Conservation (phyloP, 2,888 invertebrate species). For the Drosophila mimica region DNA sequence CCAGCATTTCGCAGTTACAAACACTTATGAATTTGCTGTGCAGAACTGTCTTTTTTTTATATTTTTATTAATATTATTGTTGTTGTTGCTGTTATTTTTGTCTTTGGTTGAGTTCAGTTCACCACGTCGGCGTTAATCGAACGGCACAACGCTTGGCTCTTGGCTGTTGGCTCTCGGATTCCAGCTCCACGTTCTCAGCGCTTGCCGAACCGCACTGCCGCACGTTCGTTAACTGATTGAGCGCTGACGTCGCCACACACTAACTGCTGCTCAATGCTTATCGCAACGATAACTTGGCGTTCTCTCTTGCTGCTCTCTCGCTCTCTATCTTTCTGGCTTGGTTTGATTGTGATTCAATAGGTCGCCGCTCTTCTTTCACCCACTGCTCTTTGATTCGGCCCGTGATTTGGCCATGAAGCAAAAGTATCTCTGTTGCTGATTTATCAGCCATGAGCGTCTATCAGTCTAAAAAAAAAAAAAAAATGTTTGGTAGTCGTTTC, state of each 20-base stretch:
- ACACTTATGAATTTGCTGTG: conserved; percentile 33
- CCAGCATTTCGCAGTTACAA: conserved; percentile 60
- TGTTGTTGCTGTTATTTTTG: not conserved
- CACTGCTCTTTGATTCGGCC: conserved; percentile 24
- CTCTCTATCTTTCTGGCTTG: conserved; percentile 1
- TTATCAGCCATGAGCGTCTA: conserved; percentile 59
- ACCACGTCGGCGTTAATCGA: conserved; percentile 75
- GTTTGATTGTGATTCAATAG: conserved; percentile 11
- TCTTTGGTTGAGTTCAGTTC: conserved; percentile 49
- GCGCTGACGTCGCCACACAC: conserved; percentile 52
- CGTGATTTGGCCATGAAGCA: conserved; percentile 15
- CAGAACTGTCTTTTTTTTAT: conserved; percentile 25
- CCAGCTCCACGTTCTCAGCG: conserved; percentile 44
- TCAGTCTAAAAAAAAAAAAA: conserved; percentile 18
- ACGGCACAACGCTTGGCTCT: conserved; percentile 43
- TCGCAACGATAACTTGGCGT: conserved; percentile 52
- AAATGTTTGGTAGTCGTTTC: conserved; percentile 19
- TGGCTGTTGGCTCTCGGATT: conserved; percentile 31
- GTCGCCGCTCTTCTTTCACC: conserved; percentile 47
- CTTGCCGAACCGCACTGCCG: conserved; percentile 48
- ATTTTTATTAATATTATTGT: conserved; percentile 15
- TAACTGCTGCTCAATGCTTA: conserved; percentile 56
- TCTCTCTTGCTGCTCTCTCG: conserved; percentile 1
- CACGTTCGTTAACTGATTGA: conserved; percentile 72
- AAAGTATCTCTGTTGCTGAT: conserved; percentile 18